These are phyloP conservation scores for Belgica antarctica DNA, from an alignment of 2,888 invertebrate species.

Conservation along the genomic window DNA sequence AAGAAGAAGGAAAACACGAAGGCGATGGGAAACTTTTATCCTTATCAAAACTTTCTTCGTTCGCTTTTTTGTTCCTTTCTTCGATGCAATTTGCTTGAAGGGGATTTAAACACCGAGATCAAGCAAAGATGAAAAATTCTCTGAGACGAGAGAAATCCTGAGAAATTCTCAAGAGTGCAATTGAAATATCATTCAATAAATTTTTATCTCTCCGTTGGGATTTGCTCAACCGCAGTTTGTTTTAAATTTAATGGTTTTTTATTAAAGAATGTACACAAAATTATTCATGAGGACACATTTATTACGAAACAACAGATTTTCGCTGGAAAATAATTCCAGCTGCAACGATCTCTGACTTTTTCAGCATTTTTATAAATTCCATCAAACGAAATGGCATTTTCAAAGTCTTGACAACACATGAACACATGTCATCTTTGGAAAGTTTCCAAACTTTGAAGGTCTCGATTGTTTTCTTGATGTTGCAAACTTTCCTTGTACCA, in stretches of 20 bases:
- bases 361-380: no score
- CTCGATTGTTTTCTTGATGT: background rate
- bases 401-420: no score
- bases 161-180: slow-evolving; percentile 30
- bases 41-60: background rate
- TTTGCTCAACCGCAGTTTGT: slow-evolving; percentile 1
- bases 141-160: background rate
- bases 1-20: background rate
- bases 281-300: no score
- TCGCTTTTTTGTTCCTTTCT: background rate
- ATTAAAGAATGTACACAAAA: no score
- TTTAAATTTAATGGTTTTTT: slow-evolving; percentile 3
- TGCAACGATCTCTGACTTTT: no score
- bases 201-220: background rate
- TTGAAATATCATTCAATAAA: slow-evolving; percentile 39
- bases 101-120: background rate
- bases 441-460: background rate
- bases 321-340: no score
- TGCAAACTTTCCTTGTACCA: no score
- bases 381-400: no score
- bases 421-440: no score
- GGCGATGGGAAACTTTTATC: background rate
- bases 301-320: no score
- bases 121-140: background rate
- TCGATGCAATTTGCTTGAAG: slow-evolving; percentile 13